phyloP scores from a whole-genome alignment of 1,140 invertebrate genomes.

The Phymorhynchus buccinoides region DNA sequence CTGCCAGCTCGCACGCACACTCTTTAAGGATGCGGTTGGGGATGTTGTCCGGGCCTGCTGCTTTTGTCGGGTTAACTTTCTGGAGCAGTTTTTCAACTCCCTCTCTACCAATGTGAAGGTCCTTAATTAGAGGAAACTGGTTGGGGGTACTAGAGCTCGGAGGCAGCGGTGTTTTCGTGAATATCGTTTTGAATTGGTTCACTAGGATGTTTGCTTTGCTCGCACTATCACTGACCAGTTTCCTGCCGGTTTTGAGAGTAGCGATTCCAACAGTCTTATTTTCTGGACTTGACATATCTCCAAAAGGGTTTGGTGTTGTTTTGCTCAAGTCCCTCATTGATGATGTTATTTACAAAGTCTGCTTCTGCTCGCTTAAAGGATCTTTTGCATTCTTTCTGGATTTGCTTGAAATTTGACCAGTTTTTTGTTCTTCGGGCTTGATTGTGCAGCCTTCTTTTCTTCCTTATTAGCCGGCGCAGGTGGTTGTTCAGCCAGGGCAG shows the following conservation, averaged over 20 bases:
- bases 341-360: slow-evolving; percentile 38
- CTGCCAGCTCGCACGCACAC: too few species aligned
- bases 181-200: slow-evolving; percentile 41
- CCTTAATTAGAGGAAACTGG: too few species aligned
- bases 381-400: slow-evolving; percentile 42
- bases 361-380: slow-evolving; percentile 41
- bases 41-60: too few species aligned
- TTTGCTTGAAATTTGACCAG: not conserved
- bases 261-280: slow-evolving; percentile 41
- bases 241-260: slow-evolving; percentile 32
- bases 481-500: too few species aligned
- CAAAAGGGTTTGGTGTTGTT: slow-evolving; percentile 54
- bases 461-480: too few species aligned
- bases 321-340: slow-evolving; percentile 32
- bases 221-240: slow-evolving; percentile 39
- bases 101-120: too few species aligned
- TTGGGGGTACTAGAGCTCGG: too few species aligned
- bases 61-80: too few species aligned
- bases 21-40: too few species aligned
- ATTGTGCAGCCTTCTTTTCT: not conserved
- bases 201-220: slow-evolving; percentile 44
- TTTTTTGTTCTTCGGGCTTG: not conserved
- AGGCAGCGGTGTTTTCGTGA: slow-evolving; percentile 12
- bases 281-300: slow-evolving; percentile 41
- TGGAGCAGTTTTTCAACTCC: slow-evolving; percentile 28